phyloP scores from a whole-genome alignment of 30 jellyfish, hydroid and myxozoan species.

The Rhopilema esculentum region DNA sequence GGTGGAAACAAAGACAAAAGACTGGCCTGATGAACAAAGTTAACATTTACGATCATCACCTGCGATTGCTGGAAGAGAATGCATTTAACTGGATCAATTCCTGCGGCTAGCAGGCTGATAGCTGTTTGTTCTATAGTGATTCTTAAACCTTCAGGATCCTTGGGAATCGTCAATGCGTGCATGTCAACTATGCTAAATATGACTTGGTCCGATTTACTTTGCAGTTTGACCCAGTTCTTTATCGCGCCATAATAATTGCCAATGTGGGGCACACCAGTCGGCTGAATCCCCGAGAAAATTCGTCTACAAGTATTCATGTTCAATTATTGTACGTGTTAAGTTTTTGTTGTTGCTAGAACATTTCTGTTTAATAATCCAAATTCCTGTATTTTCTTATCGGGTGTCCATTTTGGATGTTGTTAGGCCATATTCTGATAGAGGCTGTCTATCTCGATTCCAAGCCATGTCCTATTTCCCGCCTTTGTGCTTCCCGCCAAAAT shows the following conservation, averaged over 20 bases:
- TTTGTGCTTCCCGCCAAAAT: background rate
- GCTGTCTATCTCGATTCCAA: no score
- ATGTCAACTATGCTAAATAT: constrained; percentile 85
- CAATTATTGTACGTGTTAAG: no score
- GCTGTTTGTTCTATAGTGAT: constrained; percentile 61
- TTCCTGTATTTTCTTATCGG: no score
- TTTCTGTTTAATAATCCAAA: no score
- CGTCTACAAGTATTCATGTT: constrained; percentile 42
- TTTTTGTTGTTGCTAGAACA: background rate
- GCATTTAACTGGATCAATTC: constrained; percentile 76
- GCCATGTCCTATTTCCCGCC: background rate
- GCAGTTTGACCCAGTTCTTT: constrained; percentile 82
- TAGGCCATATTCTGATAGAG: background rate
- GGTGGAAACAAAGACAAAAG: no score
- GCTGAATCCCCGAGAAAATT: constrained; percentile 93
- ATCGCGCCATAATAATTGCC: constrained; percentile 96
- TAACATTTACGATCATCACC: constrained; percentile 55
- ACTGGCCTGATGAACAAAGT: no score
- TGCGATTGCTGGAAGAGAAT: constrained; percentile 89
- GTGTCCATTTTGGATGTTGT: no score
- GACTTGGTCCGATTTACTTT: constrained; percentile 42
- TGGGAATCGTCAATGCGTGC: constrained; percentile 80
- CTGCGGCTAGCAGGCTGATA: constrained; percentile 79
- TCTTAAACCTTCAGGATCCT: constrained; percentile 47
- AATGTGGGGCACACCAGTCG: constrained; percentile 94